Evolutionary conservation across 2,113 vertebrate species (phyloP).

Genomic region (Sus scrofa): T2T-Sscrofa CM000814.6:76039501-76040000

Average conservation of each 20-base stretch:
- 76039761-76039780: neutral
- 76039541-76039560: neutral
- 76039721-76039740: neutral
- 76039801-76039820: neutral
- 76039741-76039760: neutral
- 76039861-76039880: neutral
- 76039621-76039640: neutral
- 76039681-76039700: neutral
- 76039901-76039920: neutral
- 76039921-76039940: neutral
- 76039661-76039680: neutral
- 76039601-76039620: neutral
- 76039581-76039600: neutral
- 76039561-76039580: neutral
- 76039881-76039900: neutral
- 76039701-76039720: neutral
- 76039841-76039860: neutral
- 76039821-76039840: neutral
- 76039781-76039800: neutral
- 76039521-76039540: neutral
- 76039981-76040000: neutral
- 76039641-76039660: neutral
- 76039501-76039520: neutral
- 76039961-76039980: neutral
- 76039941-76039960: neutral